phyloP scores from a whole-genome alignment of 1,140 invertebrate species.

The Laupala kohalensis region DNA sequence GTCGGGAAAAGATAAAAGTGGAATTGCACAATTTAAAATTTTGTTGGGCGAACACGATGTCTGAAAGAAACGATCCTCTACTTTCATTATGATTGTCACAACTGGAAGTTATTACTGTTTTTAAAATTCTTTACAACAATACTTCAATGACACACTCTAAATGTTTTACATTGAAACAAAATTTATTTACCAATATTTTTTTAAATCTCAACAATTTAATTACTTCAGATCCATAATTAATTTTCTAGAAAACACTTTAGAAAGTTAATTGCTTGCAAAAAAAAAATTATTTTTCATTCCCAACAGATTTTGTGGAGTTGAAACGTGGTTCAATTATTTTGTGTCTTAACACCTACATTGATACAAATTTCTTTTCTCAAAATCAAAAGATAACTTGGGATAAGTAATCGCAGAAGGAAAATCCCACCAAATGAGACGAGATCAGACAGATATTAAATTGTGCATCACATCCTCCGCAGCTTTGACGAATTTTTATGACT shows the following conservation, averaged over 20 bases:
- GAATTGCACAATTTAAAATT: neutral
- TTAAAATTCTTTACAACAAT: too few relatives aligned
- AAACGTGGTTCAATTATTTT: neutral
- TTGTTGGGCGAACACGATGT: neutral
- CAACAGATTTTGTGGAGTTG: neutral
- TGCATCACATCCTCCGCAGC: too few relatives aligned
- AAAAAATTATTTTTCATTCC: neutral
- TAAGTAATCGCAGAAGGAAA: too few relatives aligned
- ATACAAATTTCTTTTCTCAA: neutral
- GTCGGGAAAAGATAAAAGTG: neutral
- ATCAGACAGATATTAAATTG: too few relatives aligned
- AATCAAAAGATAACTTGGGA: too few relatives aligned
- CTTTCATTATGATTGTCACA: neutral
- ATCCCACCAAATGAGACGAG: too few relatives aligned
- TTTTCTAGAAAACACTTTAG: neutral
- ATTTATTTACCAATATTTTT: neutral
- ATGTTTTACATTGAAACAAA: neutral
- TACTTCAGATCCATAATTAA: neutral
- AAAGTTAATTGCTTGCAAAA: neutral
- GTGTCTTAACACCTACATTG: neutral
- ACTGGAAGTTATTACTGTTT: too few relatives aligned
- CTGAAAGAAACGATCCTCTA: neutral
- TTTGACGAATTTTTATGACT: too few relatives aligned
- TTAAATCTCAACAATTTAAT: neutral
- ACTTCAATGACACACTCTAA: too few relatives aligned